Evolutionary conservation across 2,113 vertebrate genomes (phyloP), one percentile per base, ranked within the genome.

Genomic region (Seriola quinqueradiata): DNA sequence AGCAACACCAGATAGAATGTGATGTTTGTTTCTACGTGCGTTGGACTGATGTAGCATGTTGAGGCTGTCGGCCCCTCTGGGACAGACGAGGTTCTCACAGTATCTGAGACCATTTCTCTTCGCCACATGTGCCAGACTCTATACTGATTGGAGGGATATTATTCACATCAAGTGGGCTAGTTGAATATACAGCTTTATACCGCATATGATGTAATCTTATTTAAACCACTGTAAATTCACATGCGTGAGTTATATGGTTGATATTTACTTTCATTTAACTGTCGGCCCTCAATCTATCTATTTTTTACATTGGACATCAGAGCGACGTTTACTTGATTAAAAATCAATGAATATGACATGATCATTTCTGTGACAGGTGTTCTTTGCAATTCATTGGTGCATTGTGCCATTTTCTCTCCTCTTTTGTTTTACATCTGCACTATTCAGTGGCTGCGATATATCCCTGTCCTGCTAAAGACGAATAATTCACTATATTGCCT

Each of bases 1-100:
- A 70, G 89, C 83, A 79, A 67, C 85, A 68, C 21, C 36, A 73
- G 77, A 85, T 79, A 70, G 75, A 88, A 63, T 21, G 48, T 40
- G 75, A 78, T 87, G 87, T 91, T 92, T 89, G 82, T 81, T 75
- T 70, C 70, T 66, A 66, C 67, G 71, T 55, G 77, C 75, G 87
- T 64, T 70, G 71, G 76, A 76, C 60, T 70, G 79, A 80, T 88
- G 68, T 78, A 54, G 72, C 69, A 57, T 78, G 74, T 86, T 69
- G 67, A 55, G 78, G 38, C 65, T 25, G 28, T 50, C n/a, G 4
- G 59, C 48, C 48, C 87, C 79, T 83, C 64, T 21, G 83, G 72
- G 79, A 81, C 63, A 17, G 70, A 67, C n/a, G 6, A 57, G 28
- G 19, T 54, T 77, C 86, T 75, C 60, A 23, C 74, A 57, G 42